These are phyloP conservation scores for Reticulitermes speratus DNA, from an alignment of 1,140 invertebrate genomes.

Conservation along the genomic window DNA sequence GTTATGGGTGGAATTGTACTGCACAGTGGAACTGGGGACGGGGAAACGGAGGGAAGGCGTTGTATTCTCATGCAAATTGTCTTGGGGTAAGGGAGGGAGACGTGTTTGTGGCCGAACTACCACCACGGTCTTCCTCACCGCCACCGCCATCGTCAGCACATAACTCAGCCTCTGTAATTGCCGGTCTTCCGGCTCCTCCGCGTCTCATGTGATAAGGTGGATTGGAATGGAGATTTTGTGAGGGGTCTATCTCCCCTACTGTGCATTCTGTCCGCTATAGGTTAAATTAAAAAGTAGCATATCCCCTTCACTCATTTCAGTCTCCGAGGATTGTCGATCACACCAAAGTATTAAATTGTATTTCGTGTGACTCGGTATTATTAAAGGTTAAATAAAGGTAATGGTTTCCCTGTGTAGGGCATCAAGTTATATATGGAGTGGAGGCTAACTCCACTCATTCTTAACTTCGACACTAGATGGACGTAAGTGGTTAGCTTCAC, in stretches of 20 bases:
- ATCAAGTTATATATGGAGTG: no score
- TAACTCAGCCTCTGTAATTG: not conserved
- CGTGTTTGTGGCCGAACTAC: not conserved
- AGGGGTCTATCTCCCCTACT: not conserved
- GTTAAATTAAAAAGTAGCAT: not conserved
- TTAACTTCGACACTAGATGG: no score
- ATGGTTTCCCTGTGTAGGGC: no score
- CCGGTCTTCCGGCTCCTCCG: not conserved
- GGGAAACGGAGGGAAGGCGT: not conserved
- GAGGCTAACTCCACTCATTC: no score
- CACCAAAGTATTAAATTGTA: no score
- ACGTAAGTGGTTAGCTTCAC: no score
- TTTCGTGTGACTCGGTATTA: no score
- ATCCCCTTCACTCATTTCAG: not conserved
- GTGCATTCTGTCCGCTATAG: not conserved
- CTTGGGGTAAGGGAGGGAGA: not conserved
- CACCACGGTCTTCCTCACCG: not conserved
- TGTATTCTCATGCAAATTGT: constrained; percentile 18
- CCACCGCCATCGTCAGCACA: not conserved
- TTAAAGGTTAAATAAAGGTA: no score
- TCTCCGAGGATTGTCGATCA: no score
- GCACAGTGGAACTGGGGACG: not conserved
- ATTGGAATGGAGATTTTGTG: not conserved
- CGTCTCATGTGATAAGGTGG: constrained; percentile 8
- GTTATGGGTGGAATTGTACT: not conserved